Evolutionary conservation across 1,140 invertebrate species (phyloP).

Genomic region (Dendroctonus ponderosae): DNA sequence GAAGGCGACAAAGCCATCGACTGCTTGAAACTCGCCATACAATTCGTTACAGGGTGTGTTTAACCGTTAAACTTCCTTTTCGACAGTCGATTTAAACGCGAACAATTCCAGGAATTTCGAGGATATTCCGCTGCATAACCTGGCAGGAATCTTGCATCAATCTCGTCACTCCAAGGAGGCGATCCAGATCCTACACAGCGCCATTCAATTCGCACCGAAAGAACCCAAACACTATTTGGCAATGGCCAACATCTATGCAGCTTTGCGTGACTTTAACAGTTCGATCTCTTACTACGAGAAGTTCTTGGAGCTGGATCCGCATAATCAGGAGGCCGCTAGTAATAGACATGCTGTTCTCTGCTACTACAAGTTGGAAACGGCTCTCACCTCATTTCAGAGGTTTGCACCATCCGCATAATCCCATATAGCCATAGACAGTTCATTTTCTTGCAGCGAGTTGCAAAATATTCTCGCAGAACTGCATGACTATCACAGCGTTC

Average conservation of each 20-base stretch:
- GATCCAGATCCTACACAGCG: conserved; percentile 73
- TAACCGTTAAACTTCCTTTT: neutral
- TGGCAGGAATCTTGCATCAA: conserved; percentile 80
- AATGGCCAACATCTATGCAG: conserved; percentile 74
- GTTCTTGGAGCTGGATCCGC: conserved; percentile 61
- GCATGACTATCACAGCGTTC: conserved; percentile 65
- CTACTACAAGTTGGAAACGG: conserved; percentile 65
- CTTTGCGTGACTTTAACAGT: conserved; percentile 64
- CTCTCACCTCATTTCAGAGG: conserved; percentile 59
- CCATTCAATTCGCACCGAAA: conserved; percentile 73
- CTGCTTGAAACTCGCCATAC: conserved; percentile 74
- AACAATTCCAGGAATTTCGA: conserved; percentile 60
- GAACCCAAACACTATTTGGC: conserved; percentile 75
- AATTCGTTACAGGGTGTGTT: conserved; percentile 72
- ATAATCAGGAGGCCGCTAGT: conserved; percentile 54
- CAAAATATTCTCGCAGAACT: conserved; percentile 65
- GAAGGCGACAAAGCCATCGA: conserved; percentile 76
- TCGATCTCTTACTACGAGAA: conserved; percentile 68
- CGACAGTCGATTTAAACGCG: neutral
- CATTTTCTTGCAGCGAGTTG: conserved; percentile 54
- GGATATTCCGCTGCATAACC: conserved; percentile 75
- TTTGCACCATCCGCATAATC: conserved; percentile 41
- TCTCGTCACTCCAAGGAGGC: conserved; percentile 73
- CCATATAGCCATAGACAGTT: neutral
- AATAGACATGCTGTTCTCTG: conserved; percentile 69